These are phyloP conservation scores for Hylia prasina DNA, from an alignment of 2,113 vertebrate species.

Conservation along the genomic window DNA sequence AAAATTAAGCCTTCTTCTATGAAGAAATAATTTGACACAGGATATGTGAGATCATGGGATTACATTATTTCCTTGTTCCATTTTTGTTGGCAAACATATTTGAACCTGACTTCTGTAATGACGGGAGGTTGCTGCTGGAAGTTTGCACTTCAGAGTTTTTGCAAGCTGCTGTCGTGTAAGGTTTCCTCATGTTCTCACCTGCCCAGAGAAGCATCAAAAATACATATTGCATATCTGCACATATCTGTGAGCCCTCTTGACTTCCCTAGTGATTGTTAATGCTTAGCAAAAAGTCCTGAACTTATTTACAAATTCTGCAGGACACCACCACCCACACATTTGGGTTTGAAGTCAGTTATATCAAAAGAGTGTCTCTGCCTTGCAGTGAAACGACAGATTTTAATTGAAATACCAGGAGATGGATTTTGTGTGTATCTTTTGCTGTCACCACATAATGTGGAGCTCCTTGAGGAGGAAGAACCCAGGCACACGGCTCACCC, in stretches of 20 bases:
- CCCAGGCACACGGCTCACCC: background rate
- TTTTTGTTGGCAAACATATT: constrained; percentile 35
- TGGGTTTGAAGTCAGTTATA: background rate
- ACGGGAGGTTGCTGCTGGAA: background rate
- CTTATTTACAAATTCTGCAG: constrained; percentile 3
- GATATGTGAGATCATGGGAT: constrained; percentile 26
- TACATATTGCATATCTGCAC: background rate
- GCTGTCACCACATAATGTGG: background rate
- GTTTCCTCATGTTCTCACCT: background rate
- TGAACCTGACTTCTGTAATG: background rate
- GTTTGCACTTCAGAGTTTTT: background rate
- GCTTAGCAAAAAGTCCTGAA: background rate
- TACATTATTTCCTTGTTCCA: constrained; percentile 43
- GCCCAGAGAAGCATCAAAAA: background rate
- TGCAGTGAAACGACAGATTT: background rate
- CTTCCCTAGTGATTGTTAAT: background rate
- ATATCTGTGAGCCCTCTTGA: background rate
- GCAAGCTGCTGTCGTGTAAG: background rate
- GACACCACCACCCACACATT: background rate
- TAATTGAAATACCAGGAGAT: background rate
- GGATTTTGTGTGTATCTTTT: background rate
- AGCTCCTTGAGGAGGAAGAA: background rate
- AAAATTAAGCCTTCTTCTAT: background rate
- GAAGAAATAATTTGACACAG: background rate
- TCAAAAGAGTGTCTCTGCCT: background rate